These are phyloP conservation scores for Athalia circularis DNA, from an alignment of 2,888 invertebrate species.

Conservation along the genomic window DNA sequence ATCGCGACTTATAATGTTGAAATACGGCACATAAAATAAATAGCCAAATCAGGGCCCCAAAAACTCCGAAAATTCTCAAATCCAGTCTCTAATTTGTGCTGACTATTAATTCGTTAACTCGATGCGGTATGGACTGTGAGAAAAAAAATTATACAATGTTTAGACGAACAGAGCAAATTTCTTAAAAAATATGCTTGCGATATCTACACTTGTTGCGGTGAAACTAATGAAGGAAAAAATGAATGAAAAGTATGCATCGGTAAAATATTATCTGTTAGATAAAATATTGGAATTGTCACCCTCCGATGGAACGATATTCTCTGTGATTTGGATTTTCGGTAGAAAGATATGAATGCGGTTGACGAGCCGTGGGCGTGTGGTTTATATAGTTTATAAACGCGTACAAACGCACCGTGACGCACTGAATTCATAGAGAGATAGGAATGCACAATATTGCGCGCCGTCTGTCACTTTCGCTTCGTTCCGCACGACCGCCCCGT, in stretches of 20 bases:
- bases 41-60: no score
- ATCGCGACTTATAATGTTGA: no score
- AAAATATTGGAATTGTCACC: neutral
- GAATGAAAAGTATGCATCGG: neutral
- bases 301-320: slow-evolving; percentile 3
- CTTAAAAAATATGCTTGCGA: no score
- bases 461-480: slow-evolving; percentile 50
- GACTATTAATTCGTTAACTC: no score
- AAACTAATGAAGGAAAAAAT: neutral
- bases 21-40: no score
- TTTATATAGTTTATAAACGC: neutral
- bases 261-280: neutral
- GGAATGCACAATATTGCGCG: slow-evolving; percentile 49
- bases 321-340: neutral
- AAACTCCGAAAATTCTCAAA: no score
- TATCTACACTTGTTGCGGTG: no score
- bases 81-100: no score
- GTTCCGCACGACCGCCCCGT: slow-evolving; percentile 35
- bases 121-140: no score
- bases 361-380: no score
- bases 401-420: slow-evolving; percentile 36
- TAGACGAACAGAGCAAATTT: no score
- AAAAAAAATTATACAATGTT: no score
- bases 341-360: neutral
- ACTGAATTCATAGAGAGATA: slow-evolving; percentile 46